Conservation (phyloP, 2,888 invertebrate species). For the Antheraea yamamai region DNA sequence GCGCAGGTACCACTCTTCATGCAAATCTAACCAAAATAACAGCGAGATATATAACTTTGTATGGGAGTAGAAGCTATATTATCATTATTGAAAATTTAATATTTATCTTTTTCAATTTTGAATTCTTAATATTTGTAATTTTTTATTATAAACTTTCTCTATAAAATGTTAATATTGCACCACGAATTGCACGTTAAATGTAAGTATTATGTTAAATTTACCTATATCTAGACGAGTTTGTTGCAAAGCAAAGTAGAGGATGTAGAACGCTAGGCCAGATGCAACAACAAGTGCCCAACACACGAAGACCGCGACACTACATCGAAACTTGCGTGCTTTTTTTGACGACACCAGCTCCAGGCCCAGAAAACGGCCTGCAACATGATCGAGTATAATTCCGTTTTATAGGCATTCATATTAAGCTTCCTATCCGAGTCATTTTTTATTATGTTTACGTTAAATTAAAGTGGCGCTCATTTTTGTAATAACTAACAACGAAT, state of each 20-base stretch:
- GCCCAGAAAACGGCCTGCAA: slow-evolving; percentile 72
- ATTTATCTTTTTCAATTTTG: not conserved
- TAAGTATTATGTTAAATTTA: slow-evolving; percentile 38
- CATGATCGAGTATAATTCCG: slow-evolving; percentile 17
- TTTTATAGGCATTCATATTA: not conserved
- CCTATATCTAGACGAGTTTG: slow-evolving; percentile 61
- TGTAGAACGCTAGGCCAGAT: slow-evolving; percentile 56
- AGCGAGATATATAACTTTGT: slow-evolving; percentile 11
- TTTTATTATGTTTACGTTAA: not conserved
- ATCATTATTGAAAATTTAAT: not conserved
- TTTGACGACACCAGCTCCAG: slow-evolving; percentile 65
- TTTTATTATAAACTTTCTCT: not conserved
- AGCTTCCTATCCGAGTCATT: not conserved
- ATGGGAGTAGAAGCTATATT: not conserved
- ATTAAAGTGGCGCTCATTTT: too few species aligned
- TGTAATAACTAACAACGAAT: too few species aligned
- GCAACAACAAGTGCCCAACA: slow-evolving; percentile 70
- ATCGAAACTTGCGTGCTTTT: slow-evolving; percentile 57
- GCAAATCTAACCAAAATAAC: slow-evolving; percentile 59
- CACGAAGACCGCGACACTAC: slow-evolving; percentile 72
- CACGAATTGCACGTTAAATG: not conserved
- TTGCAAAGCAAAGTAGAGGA: slow-evolving; percentile 50
- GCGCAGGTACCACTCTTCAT: slow-evolving; percentile 67
- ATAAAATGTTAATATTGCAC: not conserved
- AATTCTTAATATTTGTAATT: not conserved